These are phyloP conservation scores for Heteromyza rotundicornis DNA, from an alignment of 2,888 invertebrate species.

Conservation along the genomic window DNA sequence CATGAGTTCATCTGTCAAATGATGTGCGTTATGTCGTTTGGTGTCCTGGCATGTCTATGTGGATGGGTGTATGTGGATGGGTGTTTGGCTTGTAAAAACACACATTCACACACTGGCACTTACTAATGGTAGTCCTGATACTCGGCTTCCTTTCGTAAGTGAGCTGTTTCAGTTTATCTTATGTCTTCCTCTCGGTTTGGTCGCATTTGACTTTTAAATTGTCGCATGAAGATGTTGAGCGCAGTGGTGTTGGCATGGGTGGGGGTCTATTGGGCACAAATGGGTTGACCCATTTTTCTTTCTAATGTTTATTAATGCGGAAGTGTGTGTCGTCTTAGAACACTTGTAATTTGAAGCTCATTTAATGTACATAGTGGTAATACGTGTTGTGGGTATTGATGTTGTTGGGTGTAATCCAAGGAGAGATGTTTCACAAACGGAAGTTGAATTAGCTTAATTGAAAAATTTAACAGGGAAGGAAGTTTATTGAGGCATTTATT, in stretches of 20 bases:
- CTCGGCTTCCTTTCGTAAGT: constrained; percentile 28
- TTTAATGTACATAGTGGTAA: neutral
- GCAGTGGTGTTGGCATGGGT: neutral
- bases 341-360: neutral
- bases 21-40: constrained; percentile 28
- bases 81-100: too few relatives aligned
- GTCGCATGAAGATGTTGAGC: neutral
- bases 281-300: constrained; percentile 1
- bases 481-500: too few relatives aligned
- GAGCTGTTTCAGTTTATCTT: constrained; percentile 36
- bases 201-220: constrained; percentile 38
- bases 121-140: too few relatives aligned
- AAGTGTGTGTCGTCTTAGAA: neutral
- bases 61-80: neutral
- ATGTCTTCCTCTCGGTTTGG: constrained; percentile 12
- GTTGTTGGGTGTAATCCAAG: too few relatives aligned
- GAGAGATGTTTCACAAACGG: too few relatives aligned
- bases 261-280: neutral
- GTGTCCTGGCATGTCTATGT: neutral
- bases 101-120: too few relatives aligned
- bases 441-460: too few relatives aligned
- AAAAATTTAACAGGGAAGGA: too few relatives aligned
- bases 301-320: neutral
- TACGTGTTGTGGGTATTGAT: too few relatives aligned
- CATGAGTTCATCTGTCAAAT: constrained; percentile 60